Evolutionary conservation across 2,797 vertebrate genomes (phyloP).

Genomic region (Clarias pachynema): DNA sequence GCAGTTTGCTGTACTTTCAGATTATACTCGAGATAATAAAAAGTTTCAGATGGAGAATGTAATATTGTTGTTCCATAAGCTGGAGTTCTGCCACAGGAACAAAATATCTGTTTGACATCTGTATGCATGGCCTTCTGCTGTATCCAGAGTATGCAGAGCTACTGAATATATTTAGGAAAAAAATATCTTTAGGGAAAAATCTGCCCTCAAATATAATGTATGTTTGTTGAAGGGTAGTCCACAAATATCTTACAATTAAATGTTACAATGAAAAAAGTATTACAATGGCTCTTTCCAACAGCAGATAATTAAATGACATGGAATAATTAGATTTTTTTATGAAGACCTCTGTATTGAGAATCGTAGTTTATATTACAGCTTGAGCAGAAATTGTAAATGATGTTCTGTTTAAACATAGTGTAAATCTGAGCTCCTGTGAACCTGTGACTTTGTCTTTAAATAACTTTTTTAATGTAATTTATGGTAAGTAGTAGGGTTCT

Average conservation of each 20-base stretch:
- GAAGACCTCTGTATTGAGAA: background rate
- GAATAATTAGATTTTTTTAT: background rate
- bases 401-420: background rate
- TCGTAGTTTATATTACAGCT: background rate
- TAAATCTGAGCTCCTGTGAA: background rate
- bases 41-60: background rate
- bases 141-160: background rate
- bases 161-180: background rate
- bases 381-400: background rate
- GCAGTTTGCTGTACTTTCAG: background rate
- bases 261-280: background rate
- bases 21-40: background rate
- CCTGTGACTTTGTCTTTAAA: background rate
- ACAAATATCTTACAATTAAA: background rate
- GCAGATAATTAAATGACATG: background rate
- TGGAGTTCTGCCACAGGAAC: background rate
- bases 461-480: background rate
- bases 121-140: constrained; percentile 4
- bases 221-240: background rate
- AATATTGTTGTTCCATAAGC: background rate
- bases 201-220: background rate
- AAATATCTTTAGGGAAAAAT: background rate
- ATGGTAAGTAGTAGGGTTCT: background rate
- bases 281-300: background rate
- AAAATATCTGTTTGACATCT: constrained; percentile 3